These are phyloP conservation scores for Platycercus adscitus DNA, from an alignment of 2,113 vertebrate species.

Conservation along the genomic window DNA sequence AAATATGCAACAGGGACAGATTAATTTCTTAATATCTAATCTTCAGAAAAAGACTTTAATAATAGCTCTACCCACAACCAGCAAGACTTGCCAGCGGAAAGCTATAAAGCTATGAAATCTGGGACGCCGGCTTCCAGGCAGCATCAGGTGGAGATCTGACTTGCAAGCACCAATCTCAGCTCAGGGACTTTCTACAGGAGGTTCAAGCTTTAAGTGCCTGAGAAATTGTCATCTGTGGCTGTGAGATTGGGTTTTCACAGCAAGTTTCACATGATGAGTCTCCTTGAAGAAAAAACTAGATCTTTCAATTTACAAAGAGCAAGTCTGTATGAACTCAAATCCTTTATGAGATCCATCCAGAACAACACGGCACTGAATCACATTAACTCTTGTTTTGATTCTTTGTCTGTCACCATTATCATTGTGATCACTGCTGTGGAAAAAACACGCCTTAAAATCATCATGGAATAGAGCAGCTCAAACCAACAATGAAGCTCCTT, in stretches of 20 bases:
- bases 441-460: not conserved
- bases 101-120: not conserved
- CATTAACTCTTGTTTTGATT: not conserved
- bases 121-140: not conserved
- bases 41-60: not conserved
- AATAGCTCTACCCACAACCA: not conserved
- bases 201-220: not conserved
- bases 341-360: not conserved
- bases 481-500: not conserved
- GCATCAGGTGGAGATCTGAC: not conserved
- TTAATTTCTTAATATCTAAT: not conserved
- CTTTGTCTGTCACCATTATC: not conserved
- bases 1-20: not conserved
- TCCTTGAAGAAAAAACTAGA: not conserved
- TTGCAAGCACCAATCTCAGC: not conserved
- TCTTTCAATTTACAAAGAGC: not conserved
- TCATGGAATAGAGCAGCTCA: not conserved
- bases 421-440: rapidly evolving
- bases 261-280: not conserved
- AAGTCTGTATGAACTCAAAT: not conserved
- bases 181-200: not conserved
- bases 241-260: not conserved
- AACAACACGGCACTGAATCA: not conserved
- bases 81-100: not conserved
- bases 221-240: not conserved